phyloP scores from a whole-genome alignment of 64 coral and sea anemone genomes.

The Trachythela sp. region DNA sequence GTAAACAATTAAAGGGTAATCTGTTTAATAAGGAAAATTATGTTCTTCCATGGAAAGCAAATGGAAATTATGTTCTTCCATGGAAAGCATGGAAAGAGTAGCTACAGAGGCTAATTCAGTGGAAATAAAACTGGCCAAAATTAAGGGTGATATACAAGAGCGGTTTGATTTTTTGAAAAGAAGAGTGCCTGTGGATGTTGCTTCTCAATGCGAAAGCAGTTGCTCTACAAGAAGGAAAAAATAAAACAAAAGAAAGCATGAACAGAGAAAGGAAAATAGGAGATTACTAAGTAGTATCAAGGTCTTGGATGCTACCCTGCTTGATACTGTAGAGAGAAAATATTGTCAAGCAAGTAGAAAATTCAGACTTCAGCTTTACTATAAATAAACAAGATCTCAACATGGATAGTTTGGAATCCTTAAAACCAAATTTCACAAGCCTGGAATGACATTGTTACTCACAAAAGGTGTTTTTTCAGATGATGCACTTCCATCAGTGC shows the following conservation, averaged over 20 bases:
- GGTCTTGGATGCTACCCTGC: neutral
- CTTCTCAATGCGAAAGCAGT: neutral
- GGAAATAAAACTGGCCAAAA: neutral
- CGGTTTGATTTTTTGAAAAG: neutral
- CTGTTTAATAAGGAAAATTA: neutral
- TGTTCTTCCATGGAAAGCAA: neutral
- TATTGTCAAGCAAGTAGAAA: neutral
- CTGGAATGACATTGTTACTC: neutral
- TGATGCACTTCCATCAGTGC: neutral
- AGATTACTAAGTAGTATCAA: neutral
- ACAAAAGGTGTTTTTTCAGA: neutral
- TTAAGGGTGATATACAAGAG: neutral
- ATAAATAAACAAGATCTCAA: neutral
- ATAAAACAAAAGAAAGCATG: neutral
- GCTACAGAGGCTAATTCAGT: neutral
- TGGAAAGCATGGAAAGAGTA: neutral
- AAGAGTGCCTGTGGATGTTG: neutral
- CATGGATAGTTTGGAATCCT: neutral
- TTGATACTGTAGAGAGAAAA: neutral
- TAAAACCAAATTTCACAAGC: conserved; percentile 12
- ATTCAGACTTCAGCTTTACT: neutral
- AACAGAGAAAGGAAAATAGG: neutral
- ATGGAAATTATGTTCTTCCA: neutral
- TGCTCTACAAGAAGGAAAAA: neutral
- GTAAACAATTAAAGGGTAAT: neutral